These are phyloP conservation scores for Noctua comes DNA, from an alignment of 2,888 invertebrate species.

Conservation along the genomic window DNA sequence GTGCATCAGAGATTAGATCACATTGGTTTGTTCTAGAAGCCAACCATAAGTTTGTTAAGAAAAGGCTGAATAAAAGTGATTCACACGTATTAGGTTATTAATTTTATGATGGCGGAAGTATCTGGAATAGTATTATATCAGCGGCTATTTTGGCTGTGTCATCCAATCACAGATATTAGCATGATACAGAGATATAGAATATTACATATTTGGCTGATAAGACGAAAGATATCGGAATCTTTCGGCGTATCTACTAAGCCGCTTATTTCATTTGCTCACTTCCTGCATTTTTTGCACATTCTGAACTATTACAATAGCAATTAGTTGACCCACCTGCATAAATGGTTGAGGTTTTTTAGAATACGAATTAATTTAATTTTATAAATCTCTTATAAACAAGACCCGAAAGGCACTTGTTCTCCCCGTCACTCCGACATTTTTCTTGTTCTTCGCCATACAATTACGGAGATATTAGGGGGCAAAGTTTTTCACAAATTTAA, in stretches of 20 bases:
- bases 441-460: too few relatives aligned
- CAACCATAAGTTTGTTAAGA: too few relatives aligned
- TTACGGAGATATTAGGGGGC: too few relatives aligned
- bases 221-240: not conserved
- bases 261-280: not conserved
- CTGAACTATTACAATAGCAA: not conserved
- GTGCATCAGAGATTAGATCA: not conserved
- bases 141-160: slow-evolving; percentile 19
- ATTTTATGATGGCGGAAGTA: slow-evolving; percentile 24
- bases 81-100: not conserved
- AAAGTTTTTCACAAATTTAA: too few relatives aligned
- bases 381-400: too few relatives aligned
- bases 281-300: not conserved
- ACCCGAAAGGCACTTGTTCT: too few relatives aligned
- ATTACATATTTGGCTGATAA: slow-evolving; percentile 18
- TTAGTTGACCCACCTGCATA: too few relatives aligned
- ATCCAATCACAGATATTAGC: slow-evolving; percentile 27
- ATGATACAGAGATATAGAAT: slow-evolving; percentile 1
- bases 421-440: too few relatives aligned
- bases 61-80: not conserved
- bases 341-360: too few relatives aligned
- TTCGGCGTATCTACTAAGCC: not conserved
- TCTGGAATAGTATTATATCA: not conserved
- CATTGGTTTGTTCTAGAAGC: not conserved
- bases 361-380: too few relatives aligned